Conservation (phyloP, 1,140 invertebrate genomes). For the Drosophila aff. region DNA sequence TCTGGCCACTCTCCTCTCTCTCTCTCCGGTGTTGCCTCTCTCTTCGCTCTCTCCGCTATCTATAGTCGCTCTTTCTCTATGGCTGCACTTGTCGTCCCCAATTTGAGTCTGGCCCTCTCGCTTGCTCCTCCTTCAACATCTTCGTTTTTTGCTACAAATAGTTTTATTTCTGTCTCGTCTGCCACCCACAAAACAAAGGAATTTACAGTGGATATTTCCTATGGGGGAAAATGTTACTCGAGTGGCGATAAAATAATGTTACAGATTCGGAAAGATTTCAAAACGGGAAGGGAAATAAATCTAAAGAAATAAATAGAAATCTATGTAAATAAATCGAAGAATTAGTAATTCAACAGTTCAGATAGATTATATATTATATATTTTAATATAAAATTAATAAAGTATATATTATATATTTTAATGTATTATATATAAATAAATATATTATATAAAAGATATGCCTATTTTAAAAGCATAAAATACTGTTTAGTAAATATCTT, state of each 20-base stretch:
- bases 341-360: too few relatives aligned
- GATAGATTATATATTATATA: too few relatives aligned
- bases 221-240: not conserved
- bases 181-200: constrained; percentile 38
- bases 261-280: not conserved
- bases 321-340: not conserved
- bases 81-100: constrained; percentile 36
- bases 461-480: not conserved
- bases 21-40: not conserved
- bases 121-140: constrained; percentile 1
- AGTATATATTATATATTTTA: too few relatives aligned
- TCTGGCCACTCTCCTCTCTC: constrained; percentile 5
- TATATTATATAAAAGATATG: too few relatives aligned
- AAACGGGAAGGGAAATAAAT: too few relatives aligned
- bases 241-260: not conserved
- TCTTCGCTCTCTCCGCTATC: constrained; percentile 3
- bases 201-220: constrained; percentile 25
- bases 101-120: constrained; percentile 15
- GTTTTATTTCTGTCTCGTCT: constrained; percentile 29
- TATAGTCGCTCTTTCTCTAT: constrained; percentile 30
- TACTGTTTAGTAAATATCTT: not conserved
- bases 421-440: too few relatives aligned
- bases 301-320: not conserved
- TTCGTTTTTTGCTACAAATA: constrained; percentile 29
- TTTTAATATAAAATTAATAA: too few relatives aligned